Percentiles rank a stretch among this genome's conserved stretches.
These are phyloP conservation scores for Coremacera marginata DNA, from an alignment of 2,888 invertebrate species.

Conservation along the genomic window DNA sequence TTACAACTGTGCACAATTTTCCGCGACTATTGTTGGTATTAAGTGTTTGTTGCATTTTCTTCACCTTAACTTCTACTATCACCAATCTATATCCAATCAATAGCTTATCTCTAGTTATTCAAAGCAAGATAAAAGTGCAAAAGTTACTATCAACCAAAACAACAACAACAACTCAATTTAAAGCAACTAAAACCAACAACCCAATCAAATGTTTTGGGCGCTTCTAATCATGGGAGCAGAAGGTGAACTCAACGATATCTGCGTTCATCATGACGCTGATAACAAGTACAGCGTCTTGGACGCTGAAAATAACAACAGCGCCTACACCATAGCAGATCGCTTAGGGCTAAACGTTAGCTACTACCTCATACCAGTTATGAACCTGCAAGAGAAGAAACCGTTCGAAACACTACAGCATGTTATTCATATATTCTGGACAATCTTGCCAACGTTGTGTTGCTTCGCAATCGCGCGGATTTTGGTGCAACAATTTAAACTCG, in stretches of 20 bases:
- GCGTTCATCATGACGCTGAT: conserved; percentile 33
- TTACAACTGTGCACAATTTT: background rate
- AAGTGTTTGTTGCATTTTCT: background rate
- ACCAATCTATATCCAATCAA: background rate
- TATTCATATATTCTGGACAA: conserved; percentile 52
- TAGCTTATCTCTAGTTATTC: background rate
- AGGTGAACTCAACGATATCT: conserved; percentile 35
- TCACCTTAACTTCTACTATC: background rate
- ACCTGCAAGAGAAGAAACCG: conserved; percentile 48
- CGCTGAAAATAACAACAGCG: background rate
- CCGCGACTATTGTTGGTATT: no score
- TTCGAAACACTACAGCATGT: conserved; percentile 48
- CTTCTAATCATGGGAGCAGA: conserved; percentile 21
- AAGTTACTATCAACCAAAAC: no score
- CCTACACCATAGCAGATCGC: background rate
- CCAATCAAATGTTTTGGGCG: background rate
- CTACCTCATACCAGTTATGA: conserved; percentile 37
- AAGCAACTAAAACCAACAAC: background rate
- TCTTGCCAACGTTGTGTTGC: conserved; percentile 52
- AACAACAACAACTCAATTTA: no score
- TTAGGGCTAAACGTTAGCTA: background rate
- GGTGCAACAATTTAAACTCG: background rate
- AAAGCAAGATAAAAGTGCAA: background rate
- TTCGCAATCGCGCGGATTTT: conserved; percentile 51
- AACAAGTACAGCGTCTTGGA: conserved; percentile 18